Conservation (phyloP, 2,797 vertebrate genomes). For the Spatula versicolor region DNA sequence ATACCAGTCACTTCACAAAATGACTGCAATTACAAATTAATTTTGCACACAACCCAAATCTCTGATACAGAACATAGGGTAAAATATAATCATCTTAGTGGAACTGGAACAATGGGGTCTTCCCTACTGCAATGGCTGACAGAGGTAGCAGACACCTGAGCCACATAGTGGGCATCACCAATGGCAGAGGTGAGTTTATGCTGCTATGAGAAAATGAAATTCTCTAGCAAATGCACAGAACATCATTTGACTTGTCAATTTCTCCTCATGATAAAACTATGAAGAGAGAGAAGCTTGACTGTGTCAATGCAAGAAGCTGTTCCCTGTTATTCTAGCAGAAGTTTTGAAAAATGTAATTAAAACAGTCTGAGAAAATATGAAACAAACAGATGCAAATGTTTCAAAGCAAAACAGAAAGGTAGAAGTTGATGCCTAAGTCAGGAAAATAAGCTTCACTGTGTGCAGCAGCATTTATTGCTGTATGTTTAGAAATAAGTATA, state of each 20-base stretch:
- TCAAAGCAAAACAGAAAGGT: neutral
- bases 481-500: neutral
- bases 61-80: neutral
- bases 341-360: neutral
- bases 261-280: neutral
- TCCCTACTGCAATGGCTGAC: neutral
- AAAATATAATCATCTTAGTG: neutral
- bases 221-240: neutral
- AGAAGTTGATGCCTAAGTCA: neutral
- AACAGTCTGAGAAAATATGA: neutral
- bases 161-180: fast-evolving
- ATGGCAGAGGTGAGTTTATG: neutral
- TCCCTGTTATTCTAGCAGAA: neutral
- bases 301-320: neutral
- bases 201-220: neutral
- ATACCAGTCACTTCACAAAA: neutral
- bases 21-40: neutral
- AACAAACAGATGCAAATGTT: neutral
- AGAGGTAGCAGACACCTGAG: neutral
- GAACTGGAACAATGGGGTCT: neutral
- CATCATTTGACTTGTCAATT: neutral
- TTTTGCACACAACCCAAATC: neutral
- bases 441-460: neutral
- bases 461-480: neutral
- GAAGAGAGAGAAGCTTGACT: neutral